Evolutionary conservation across 1,140 invertebrate genomes (phyloP), one percentile per base, ranked within the genome.

Genomic region (Heliconius hewitsoni): DNA sequence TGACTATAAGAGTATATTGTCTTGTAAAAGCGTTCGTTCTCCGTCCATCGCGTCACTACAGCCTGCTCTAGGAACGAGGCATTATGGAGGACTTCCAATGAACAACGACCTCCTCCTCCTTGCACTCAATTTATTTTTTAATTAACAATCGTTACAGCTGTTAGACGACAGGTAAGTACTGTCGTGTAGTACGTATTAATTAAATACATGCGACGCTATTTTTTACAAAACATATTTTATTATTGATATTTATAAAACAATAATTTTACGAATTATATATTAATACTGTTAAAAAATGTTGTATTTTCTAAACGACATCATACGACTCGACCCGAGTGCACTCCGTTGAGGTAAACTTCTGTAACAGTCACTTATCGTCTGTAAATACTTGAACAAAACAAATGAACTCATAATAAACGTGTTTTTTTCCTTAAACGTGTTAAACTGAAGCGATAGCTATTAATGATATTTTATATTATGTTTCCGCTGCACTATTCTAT

Each of bases 381-480:
- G 60, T 66, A 30, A 30, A 66, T 66, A 30, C 60, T 66, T 66
- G 27, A 66, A 66, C 60, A 66, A 66, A 11, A 27, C n/a, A 66
- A 27, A 16, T 27, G 27, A 16, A 66, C 27, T 66, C 27, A 66
- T 30, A 66, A 66, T 66, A 66, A 30, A 66, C 27, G 60, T 66
- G 27, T 66, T 66, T 27, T 66, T 30, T 66, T 30, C 55, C 34
- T 37, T 37, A 37, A 37, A 37, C 6, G 8, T 37, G 34, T 37
- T 37, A 37, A 37, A 37, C 27, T 66, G 6, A 66, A 66, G 9
- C 60, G 60, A 11, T 3, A 4, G n/a, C 9, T 66, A 3, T 11
- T 30, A 30, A 5, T 30, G 16, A 19, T 46, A 16, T 46, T 3
- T 46, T 5, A 46, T 42, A 42, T 42, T 13, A 13, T 13, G 11